Evolutionary conservation across 2,888 invertebrate genomes (phyloP), one percentile per base, ranked within the genome.

Genomic region (Sarcophaga subvicina): DNA sequence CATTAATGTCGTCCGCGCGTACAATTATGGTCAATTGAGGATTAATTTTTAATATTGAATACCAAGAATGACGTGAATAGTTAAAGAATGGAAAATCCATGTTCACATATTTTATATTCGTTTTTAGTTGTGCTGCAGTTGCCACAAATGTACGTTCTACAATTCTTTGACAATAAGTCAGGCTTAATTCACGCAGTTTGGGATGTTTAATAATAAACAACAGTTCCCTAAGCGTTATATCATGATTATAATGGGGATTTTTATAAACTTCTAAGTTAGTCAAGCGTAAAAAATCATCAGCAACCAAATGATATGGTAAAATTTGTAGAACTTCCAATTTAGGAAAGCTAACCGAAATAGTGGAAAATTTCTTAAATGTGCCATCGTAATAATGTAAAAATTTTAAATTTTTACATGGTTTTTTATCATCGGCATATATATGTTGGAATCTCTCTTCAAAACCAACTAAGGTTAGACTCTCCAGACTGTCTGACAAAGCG

Each of bases 281-380:
- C 27, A 83, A 72, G 2, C 27, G 27, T 4, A 77, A 77, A 47
- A 83, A 37, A 60, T 83, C 82, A 4, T 66, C 0, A 22, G 27
- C 1, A 2, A 54, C 17, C 4, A 83, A 4, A 12, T 83, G 77
- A 66, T 71, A 27, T 22, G 82, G 66, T 8, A 22, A 49, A 20
- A 77, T 83, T 2, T 83, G 71, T 66, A 83, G 77, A 11, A 37
- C 27, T 77, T 83, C 71, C 60, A 83, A 49, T 67, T 77, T 83
- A 2, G 82, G 82, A 71, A 72, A 77, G 71, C 71, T 77, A 8
- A 12, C 20, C 0, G 71, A 60, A 5, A 77, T n/a, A 12, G 2
- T 6, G 10, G 0, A 22, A 20, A 71, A 66, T 72, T 47, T 27
- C 8, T 12, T 27, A 4, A 22, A 17, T 1, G 66, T 66, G 20